Evolutionary conservation across 2,888 invertebrate species (phyloP).

Genomic region (Lycocerus yunnanus): DNA sequence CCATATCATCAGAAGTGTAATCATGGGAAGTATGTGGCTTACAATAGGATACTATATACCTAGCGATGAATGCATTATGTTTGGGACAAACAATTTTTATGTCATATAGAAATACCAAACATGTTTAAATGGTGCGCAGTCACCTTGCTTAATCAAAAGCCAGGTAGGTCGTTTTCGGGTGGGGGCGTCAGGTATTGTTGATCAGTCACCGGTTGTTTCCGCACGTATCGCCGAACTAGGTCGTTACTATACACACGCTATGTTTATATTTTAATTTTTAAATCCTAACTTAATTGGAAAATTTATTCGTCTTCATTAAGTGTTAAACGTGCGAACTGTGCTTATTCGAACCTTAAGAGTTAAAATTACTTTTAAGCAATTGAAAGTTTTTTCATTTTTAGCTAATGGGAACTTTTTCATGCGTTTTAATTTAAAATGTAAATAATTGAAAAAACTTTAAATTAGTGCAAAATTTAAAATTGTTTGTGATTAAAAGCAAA

Average conservation of each 20-base stretch:
- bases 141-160: conserved; percentile 34
- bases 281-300: conserved; percentile 16
- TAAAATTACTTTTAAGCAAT: background rate
- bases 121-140: conserved; percentile 31
- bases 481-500: background rate
- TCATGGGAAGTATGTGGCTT: background rate
- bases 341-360: background rate
- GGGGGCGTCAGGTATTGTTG: conserved; percentile 34
- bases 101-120: background rate
- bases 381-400: background rate
- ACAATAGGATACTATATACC: background rate
- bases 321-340: conserved; percentile 8
- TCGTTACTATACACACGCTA: conserved; percentile 21
- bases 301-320: conserved; percentile 8
- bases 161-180: conserved; percentile 34
- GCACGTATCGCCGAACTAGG: conserved; percentile 28
- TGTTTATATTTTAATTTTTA: conserved; percentile 19
- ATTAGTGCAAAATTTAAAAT: background rate
- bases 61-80: background rate
- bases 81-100: background rate
- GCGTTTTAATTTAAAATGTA: background rate
- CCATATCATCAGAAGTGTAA: too few relatives aligned
- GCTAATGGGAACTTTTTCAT: background rate
- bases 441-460: background rate
- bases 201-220: conserved; percentile 31